Base-by-base conservation (phyloP, 2,888 invertebrate genomes). In the Zygogramma bicolorata region DNA sequence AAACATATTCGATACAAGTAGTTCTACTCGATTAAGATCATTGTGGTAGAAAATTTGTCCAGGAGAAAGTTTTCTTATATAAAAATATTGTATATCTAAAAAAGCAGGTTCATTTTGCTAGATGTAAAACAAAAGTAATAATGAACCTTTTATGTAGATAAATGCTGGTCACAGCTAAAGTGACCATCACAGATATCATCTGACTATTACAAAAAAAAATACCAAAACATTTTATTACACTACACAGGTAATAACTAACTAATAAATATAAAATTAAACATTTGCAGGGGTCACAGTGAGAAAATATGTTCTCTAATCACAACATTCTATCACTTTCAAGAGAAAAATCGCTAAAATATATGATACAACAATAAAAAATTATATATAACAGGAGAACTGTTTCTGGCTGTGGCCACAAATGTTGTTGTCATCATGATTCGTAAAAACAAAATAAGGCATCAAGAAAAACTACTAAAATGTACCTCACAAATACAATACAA, bases 311-410 rank as follows among this genome's bases (percentile, higher is more conserved):
- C 70, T 70, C 63, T 20, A 73, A 79, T 79, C 79, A 79, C 79
- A 78, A 77, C 58, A 66, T 71, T 67, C 59, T 79, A 79, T 79
- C 79, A 79, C 79, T 78, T 77, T 68, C 38, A 40, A 65, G 67
- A 73, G 63, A 66, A 70, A 70, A 63, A 42, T 61, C 42, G 68
- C 71, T 73, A 74, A 73, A 75, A 71, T 66, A 27, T 67, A 67
- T 68, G 62, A 71, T 68, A 72, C 72, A 68, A 49, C 25, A 68
- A 13, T 63, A 60, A 27, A 46, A 46, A 46, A 46, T 46, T 63
- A 63, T 27, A 59, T 49, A 49, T 20, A 66, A 71, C 59, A 58
- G 29, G 34, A 29, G 62, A 34, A 67, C 40, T 58, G 65, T 53
- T 65, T 63, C 34, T 22, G 46, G 46, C 46, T 46, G 46, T 46